Evolutionary conservation across 2,888 invertebrate species (phyloP).

Genomic region (Netelia virgata): DNA sequence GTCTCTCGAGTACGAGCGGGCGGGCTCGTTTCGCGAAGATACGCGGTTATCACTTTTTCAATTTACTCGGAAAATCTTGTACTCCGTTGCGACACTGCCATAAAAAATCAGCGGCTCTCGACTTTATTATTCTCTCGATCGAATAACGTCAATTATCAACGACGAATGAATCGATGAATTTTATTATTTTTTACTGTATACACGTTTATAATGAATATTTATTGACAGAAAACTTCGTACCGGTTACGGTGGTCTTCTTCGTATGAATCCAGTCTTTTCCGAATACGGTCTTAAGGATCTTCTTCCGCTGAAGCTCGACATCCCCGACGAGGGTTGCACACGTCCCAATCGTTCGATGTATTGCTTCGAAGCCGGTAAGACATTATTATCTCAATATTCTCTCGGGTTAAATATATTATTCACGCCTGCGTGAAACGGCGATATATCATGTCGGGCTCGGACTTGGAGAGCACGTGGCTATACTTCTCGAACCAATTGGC

Average conservation of each 20-base stretch:
- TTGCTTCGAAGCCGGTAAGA: conserved; percentile 95
- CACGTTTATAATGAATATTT: too few relatives aligned
- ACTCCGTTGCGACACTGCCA: not conserved
- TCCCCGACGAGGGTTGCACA: conserved; percentile 97
- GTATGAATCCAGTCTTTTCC: conserved; percentile 95
- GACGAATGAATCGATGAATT: too few relatives aligned
- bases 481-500: conserved; percentile 30
- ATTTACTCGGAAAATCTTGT: not conserved
- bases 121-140: too few relatives aligned
- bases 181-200: too few relatives aligned
- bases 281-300: conserved; percentile 95
- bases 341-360: conserved; percentile 95
- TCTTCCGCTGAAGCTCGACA: conserved; percentile 94
- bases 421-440: not conserved
- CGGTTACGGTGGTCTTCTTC: conserved; percentile 92
- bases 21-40: not conserved
- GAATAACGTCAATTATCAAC: too few relatives aligned
- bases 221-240: conserved; percentile 90
- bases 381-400: conserved; percentile 2
- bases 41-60: not conserved
- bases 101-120: not conserved
- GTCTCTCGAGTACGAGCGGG: not conserved
- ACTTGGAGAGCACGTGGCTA: conserved; percentile 5
- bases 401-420: not conserved
- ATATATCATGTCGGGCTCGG: conserved; percentile 43